phyloP scores from a whole-genome alignment of 2,888 invertebrate genomes.

The Synergus umbraculus region DNA sequence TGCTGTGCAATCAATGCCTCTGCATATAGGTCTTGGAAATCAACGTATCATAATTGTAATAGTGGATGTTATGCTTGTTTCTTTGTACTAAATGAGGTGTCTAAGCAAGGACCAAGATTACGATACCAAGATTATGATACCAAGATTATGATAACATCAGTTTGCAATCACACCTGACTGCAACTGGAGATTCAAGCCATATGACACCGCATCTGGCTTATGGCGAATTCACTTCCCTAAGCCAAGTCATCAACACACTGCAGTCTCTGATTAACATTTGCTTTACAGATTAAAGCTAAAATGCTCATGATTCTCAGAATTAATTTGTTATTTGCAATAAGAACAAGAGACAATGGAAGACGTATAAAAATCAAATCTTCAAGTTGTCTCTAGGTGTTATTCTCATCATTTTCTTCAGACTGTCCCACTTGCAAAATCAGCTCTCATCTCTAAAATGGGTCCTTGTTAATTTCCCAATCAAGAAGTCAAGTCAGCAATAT shows the following conservation, averaged over 20 bases:
- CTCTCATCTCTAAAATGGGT: slow-evolving; percentile 2
- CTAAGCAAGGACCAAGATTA: slow-evolving; percentile 58
- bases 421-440: neutral
- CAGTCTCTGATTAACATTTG: neutral
- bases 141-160: slow-evolving; percentile 62
- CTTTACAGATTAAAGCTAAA: neutral
- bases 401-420: neutral
- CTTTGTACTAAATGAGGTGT: slow-evolving; percentile 18
- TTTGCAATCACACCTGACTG: slow-evolving; percentile 67
- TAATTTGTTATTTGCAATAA: neutral
- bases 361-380: no score
- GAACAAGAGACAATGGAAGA: no score
- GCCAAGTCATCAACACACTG: slow-evolving; percentile 1
- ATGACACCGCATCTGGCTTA: slow-evolving; percentile 59
- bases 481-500: slow-evolving; percentile 47
- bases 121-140: slow-evolving; percentile 31
- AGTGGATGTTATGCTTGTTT: slow-evolving; percentile 28
- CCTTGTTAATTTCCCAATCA: slow-evolving; percentile 45
- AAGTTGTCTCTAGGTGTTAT: no score
- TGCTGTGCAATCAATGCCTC: neutral
- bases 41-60: slow-evolving; percentile 19
- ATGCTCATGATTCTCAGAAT: neutral
- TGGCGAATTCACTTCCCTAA: neutral
- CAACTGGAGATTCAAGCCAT: slow-evolving; percentile 68
- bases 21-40: neutral